These are phyloP conservation scores for Pseudomyrmex pallidus DNA, from an alignment of 1,140 invertebrate species.

Conservation along the genomic window DNA sequence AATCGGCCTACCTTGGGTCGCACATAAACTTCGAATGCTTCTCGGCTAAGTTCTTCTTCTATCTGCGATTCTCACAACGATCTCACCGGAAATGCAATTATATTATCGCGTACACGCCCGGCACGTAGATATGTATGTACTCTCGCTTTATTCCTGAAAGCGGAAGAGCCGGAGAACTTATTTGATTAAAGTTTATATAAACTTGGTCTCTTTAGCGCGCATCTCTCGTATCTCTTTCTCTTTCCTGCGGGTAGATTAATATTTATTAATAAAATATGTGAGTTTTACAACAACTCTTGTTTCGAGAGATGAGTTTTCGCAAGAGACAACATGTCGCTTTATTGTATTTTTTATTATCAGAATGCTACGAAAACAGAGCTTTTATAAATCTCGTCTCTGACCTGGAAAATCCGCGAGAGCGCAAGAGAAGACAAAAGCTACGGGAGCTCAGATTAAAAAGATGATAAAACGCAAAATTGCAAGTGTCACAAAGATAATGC, in stretches of 20 bases:
- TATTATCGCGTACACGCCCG: neutral
- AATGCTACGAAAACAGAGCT: neutral
- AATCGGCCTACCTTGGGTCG: conserved; percentile 8
- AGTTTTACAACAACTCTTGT: neutral
- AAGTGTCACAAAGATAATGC: neutral
- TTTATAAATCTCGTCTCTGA: conserved; percentile 18
- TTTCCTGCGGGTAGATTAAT: too few species aligned
- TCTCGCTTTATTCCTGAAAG: conserved; percentile 3
- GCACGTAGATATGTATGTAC: too few species aligned
- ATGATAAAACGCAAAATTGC: neutral
- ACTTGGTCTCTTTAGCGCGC: neutral
- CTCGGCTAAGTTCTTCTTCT: conserved; percentile 8
- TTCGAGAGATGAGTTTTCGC: too few species aligned
- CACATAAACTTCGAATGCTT: conserved; percentile 25
- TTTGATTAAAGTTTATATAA: neutral
- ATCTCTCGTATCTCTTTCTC: too few species aligned
- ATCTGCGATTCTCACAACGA: neutral
- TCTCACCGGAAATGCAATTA: neutral
- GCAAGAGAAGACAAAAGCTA: neutral
- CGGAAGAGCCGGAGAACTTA: neutral
- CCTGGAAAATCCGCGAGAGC: neutral
- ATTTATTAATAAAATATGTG: too few species aligned
- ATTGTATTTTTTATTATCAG: conserved; percentile 12
- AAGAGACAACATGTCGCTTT: neutral
- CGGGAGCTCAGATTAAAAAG: too few species aligned